Evolutionary conservation across 92 coral and sea anemone species (phyloP), one percentile per base, ranked within the genome.

Genomic region (Phenganax subtilis): DNA sequence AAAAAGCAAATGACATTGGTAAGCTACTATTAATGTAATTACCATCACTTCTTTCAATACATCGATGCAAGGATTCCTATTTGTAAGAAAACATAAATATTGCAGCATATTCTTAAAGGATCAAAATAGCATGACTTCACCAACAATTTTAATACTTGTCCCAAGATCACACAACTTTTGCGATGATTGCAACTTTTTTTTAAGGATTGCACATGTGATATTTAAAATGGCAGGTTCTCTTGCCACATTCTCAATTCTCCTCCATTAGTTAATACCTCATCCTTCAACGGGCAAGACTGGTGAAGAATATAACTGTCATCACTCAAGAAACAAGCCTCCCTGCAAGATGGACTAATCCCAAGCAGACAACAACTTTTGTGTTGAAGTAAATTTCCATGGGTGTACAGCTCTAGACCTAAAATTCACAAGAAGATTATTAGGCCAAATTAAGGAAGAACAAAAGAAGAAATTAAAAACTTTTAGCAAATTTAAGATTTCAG

Each of bases 21-120:
- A 17, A 61, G 14, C n/a, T 61, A 1, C 9, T 17, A 28, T 3
- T 20, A 14, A 28, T 14, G 29, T n/a, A 31, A 69, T 14, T 85
- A 85, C 88, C 88, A 80, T 72, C 71, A 74, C 55, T 80, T 81
- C 88, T 80, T 11, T 81, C 75, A 11, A 85, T 80, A 51, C 88
- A 85, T 10, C 88, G 61, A 20, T 55, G 57, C 88, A 85, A 73
- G 63, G 85, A 72, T 56, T 78, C 80, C 88, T 85, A 15, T 10
- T 25, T 76, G 62, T 11, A 72, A 12, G 75, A 64, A 61, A 85
- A 64, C 1, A 27, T 58, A 12, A 51, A 65, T 1, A 61, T 15
- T 12, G 47, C 47, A 37, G 47, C 47, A 37, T 37, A 37, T 37
- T 37, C 47, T 37, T 37, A 1, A 37, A 37, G 5, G 47, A 5